Conservation (phyloP, 2,113 vertebrate species). For the human (Homo sapiens) region GRCh38 chr1:2331001-2331500, state of each 20-base stretch:
- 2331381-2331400: not conserved
- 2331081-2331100: not conserved
- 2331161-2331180: too few relatives aligned
- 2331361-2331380: not conserved
- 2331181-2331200: accelerated
- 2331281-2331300: not conserved
- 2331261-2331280: too few relatives aligned
- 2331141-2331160: not conserved
- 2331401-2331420: accelerated
- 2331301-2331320: not conserved
- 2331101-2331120: not conserved
- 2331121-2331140: accelerated
- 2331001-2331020: conserved; percentile 46
- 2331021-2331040: not conserved
- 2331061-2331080: not conserved
- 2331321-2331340: not conserved
- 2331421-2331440: too few relatives aligned
- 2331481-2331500: too few relatives aligned
- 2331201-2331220: not conserved
- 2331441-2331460: not conserved
- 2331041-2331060: conserved; percentile 35
- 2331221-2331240: accelerated
- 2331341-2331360: not conserved
- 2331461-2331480: too few relatives aligned
- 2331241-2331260: accelerated